These are phyloP conservation scores for Temnothorax rugatulus DNA, from an alignment of 2,888 invertebrate species.

Conservation along the genomic window DNA sequence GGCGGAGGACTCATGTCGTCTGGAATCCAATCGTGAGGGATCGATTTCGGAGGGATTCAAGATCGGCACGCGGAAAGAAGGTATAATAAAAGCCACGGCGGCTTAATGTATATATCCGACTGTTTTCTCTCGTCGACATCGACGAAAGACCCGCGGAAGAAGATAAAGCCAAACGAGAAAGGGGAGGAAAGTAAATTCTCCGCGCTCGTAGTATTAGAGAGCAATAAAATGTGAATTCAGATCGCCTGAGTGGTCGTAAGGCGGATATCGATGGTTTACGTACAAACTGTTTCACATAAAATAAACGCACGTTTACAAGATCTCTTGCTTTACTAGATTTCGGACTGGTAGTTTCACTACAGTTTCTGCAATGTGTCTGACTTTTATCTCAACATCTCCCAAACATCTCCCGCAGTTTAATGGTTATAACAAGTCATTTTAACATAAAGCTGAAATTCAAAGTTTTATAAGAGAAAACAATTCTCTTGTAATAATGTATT, in stretches of 20 bases:
- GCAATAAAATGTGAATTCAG: conserved; percentile 58
- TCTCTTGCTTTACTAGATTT: conserved; percentile 21
- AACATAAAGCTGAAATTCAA: not conserved
- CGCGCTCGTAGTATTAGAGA: conserved; percentile 35
- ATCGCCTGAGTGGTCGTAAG: conserved; percentile 55
- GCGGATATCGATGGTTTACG: conserved; percentile 45
- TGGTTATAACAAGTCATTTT: conserved; percentile 17
- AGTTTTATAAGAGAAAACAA: not conserved
- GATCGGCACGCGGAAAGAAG: conserved; percentile 60
- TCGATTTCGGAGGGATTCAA: conserved; percentile 66
- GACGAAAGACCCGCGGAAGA: conserved; percentile 27
- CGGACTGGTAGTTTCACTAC: not conserved
- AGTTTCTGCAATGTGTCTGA: conserved; percentile 5
- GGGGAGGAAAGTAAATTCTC: conserved; percentile 42
- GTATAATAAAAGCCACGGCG: conserved; percentile 63
- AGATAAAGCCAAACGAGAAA: conserved; percentile 52
- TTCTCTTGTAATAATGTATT: not conserved
- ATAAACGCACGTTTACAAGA: conserved; percentile 32
- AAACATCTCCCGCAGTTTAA: not conserved
- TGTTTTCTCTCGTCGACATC: conserved; percentile 48
- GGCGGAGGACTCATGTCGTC: conserved; percentile 17
- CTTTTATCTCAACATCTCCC: conserved; percentile 24
- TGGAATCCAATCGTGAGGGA: conserved; percentile 43
- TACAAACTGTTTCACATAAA: conserved; percentile 50
- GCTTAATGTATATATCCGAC: conserved; percentile 40